A percentile compares a stretch with the other conserved stretches of the same genome.
phyloP scores from a whole-genome alignment of 2,113 vertebrate species.

The Nycticryphes semicollaris region DNA sequence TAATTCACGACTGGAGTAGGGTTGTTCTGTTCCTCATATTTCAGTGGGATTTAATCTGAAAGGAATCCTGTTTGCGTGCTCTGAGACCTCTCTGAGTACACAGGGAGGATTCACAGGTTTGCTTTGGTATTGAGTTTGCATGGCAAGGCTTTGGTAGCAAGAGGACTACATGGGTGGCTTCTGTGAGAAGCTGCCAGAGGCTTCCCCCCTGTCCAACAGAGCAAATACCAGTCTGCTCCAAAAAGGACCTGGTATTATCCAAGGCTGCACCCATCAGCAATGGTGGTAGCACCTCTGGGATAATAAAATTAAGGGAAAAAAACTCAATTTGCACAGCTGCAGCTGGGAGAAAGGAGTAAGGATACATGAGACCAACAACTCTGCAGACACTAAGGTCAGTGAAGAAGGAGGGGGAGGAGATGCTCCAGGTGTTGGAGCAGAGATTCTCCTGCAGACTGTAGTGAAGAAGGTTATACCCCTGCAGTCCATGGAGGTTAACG shows the following conservation, averaged over 20 bases:
- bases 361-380: not conserved
- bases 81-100: too few species aligned
- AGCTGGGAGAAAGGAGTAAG: not conserved
- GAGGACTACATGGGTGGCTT: not conserved
- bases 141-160: not conserved
- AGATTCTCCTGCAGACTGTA: too few species aligned
- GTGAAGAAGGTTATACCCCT: too few species aligned
- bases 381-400: not conserved
- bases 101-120: not conserved
- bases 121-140: not conserved
- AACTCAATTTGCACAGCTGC: not conserved
- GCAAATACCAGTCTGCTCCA: not conserved
- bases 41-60: not conserved
- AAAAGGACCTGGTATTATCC: not conserved
- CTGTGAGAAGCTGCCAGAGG: too few species aligned
- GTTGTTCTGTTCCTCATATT: not conserved
- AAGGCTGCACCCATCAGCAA: not conserved
- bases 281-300: not conserved
- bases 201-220: not conserved
- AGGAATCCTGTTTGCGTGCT: too few species aligned
- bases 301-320: not conserved
- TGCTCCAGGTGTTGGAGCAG: too few species aligned
- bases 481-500: too few species aligned
- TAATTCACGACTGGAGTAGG: not conserved
- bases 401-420: too few species aligned